phyloP scores from a whole-genome alignment of 2,113 vertebrate genomes.

The Nestor notabilis region DNA sequence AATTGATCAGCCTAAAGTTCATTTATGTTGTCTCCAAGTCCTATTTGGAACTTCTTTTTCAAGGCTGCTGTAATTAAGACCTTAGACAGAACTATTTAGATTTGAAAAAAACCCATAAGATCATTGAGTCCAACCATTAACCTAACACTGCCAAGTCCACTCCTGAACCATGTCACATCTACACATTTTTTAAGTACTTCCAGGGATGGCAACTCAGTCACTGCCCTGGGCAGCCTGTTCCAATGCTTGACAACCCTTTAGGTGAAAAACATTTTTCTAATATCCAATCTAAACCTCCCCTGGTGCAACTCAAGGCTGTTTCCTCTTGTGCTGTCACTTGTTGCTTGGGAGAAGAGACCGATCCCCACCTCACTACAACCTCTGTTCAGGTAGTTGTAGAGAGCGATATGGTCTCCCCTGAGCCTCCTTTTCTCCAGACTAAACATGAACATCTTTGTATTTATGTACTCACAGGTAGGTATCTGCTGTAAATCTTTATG shows the following conservation, averaged over 20 bases:
- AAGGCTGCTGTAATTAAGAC: not conserved
- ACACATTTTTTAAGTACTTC: not conserved
- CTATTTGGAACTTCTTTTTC: not conserved
- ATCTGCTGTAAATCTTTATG: not conserved
- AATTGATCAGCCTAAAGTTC: not conserved
- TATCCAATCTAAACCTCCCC: not conserved
- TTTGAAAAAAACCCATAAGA: not conserved
- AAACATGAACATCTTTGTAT: not conserved
- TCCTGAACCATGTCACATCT: not conserved
- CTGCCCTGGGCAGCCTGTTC: not conserved
- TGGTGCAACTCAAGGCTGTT: not conserved
- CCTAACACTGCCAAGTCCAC: not conserved
- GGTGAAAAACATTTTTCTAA: not conserved
- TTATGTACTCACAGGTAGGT: not conserved
- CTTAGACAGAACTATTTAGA: not conserved
- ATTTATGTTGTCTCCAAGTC: not conserved
- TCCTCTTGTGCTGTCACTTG: not conserved
- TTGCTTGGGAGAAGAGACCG: not conserved
- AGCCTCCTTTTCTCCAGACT: not conserved
- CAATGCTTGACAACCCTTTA: not conserved
- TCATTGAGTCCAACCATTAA: not conserved
- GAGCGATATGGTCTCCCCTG: not conserved
- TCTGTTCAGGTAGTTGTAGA: not conserved
- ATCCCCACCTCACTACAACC: not conserved
- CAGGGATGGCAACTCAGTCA: not conserved